A percentile compares a stretch with the other conserved stretches of the same genome.
Evolutionary conservation across 2,888 invertebrate species (phyloP).

Genomic region (Leptopilina syphax): DNA sequence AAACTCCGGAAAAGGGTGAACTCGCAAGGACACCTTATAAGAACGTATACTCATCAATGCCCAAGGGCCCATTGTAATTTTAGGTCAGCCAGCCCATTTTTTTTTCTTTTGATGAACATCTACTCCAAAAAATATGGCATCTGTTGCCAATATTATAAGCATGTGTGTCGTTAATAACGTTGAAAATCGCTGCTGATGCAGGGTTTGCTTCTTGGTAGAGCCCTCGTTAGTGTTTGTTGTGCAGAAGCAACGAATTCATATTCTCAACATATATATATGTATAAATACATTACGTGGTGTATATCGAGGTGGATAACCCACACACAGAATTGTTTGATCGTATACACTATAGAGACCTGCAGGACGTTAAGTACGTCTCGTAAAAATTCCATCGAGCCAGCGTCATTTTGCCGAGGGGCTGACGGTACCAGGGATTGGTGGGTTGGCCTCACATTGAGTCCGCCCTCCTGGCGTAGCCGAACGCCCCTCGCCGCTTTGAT

Average conservation of each 20-base stretch:
- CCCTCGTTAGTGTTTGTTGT: slow-evolving; percentile 55
- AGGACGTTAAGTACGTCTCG: slow-evolving; percentile 75
- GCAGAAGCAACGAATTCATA: slow-evolving; percentile 52
- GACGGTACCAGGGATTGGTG: slow-evolving; percentile 52
- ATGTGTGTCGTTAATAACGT: slow-evolving; percentile 37
- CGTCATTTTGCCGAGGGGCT: slow-evolving; percentile 72
- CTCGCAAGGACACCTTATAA: background rate
- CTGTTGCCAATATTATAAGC: slow-evolving; percentile 3
- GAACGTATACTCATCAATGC: background rate
- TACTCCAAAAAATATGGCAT: slow-evolving; percentile 16
- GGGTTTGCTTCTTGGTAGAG: slow-evolving; percentile 42
- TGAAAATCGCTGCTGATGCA: slow-evolving; percentile 31
- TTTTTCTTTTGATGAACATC: background rate
- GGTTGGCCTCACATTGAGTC: slow-evolving; percentile 43
- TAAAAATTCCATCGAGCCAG: slow-evolving; percentile 74
- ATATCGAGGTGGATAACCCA: slow-evolving; percentile 47
- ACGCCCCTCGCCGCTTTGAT: slow-evolving; percentile 60
- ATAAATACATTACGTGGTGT: slow-evolving; percentile 48
- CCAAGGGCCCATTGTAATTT: background rate
- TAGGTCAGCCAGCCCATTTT: background rate
- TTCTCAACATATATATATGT: background rate
- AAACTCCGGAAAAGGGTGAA: background rate
- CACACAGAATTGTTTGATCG: slow-evolving; percentile 45
- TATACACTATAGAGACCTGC: slow-evolving; percentile 44
- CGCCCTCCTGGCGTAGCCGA: slow-evolving; percentile 31